Percentiles rank a stretch among this genome's conserved stretches.
Conservation (phyloP, 2,113 vertebrate genomes). For the Eulacestoma nigropectus region DNA sequence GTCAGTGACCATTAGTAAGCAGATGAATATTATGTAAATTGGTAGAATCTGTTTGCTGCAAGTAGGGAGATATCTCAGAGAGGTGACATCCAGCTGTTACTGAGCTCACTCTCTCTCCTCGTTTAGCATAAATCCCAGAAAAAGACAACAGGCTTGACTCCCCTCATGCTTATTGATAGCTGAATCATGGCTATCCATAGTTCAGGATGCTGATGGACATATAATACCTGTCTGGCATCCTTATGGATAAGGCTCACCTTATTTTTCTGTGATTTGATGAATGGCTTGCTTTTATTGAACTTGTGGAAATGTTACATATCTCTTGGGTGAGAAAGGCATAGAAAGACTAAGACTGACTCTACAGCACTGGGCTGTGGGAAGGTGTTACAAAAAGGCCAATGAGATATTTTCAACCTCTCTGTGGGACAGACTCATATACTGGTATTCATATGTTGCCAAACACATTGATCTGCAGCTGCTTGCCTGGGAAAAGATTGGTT, state of each 20-base stretch:
- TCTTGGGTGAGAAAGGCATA: background rate
- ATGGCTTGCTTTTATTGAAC: background rate
- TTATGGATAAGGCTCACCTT: background rate
- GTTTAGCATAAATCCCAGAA: background rate
- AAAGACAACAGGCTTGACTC: background rate
- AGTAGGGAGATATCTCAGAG: background rate
- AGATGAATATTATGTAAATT: background rate
- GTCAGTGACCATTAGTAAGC: background rate
- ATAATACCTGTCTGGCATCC: background rate
- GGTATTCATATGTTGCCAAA: background rate
- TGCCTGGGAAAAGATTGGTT: background rate
- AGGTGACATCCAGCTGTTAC: background rate
- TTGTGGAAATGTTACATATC: background rate
- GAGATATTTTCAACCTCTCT: background rate
- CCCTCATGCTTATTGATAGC: background rate
- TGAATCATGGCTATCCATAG: background rate
- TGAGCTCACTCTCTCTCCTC: background rate
- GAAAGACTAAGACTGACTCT: background rate
- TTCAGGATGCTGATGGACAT: background rate
- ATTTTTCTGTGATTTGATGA: background rate
- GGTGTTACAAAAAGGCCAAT: background rate
- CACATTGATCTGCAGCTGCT: background rate
- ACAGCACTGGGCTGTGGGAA: background rate
- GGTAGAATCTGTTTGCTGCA: background rate
- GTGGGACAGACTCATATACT: background rate